Percentiles rank a stretch among this genome's conserved stretches.
Conservation (phyloP, 2,888 invertebrate species). For the Buathra laborator region DNA sequence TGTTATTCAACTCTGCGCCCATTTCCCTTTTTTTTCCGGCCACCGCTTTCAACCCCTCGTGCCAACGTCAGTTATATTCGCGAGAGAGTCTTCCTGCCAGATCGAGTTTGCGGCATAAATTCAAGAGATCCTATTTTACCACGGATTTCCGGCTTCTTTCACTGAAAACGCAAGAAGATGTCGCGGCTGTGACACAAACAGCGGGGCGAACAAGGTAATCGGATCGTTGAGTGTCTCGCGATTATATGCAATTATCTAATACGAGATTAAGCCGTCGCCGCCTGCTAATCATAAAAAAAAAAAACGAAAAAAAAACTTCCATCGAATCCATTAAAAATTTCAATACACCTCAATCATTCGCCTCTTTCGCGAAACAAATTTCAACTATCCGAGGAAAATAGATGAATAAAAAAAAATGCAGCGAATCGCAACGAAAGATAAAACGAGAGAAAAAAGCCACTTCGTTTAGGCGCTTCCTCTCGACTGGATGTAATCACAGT, state of each 20-base stretch:
- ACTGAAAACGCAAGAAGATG: background rate
- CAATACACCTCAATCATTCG: background rate
- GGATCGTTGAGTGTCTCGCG: conserved; percentile 32
- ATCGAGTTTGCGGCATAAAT: conserved; percentile 26
- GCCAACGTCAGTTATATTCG: background rate
- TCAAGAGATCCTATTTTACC: conserved; percentile 10
- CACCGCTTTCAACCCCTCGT: background rate
- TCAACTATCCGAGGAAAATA: background rate
- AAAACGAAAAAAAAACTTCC: background rate
- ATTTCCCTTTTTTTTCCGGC: conserved; percentile 36
- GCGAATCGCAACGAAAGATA: background rate
- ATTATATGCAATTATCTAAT: conserved; percentile 46
- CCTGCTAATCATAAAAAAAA: background rate
- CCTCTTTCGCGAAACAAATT: background rate
- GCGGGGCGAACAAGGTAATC: conserved; percentile 31
- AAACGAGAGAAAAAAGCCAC: background rate
- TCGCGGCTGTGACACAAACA: background rate
- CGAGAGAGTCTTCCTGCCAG: background rate
- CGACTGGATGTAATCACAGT: conserved; percentile 2
- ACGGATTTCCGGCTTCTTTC: conserved; percentile 3
- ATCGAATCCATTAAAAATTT: background rate
- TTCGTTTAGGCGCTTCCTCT: conserved; percentile 9
- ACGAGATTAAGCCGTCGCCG: conserved; percentile 32
- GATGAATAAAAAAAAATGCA: background rate
- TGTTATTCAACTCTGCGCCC: conserved; percentile 32